phyloP scores from a whole-genome alignment of 2,797 vertebrate genomes.

The Neosilurus mollespiculum region DNA sequence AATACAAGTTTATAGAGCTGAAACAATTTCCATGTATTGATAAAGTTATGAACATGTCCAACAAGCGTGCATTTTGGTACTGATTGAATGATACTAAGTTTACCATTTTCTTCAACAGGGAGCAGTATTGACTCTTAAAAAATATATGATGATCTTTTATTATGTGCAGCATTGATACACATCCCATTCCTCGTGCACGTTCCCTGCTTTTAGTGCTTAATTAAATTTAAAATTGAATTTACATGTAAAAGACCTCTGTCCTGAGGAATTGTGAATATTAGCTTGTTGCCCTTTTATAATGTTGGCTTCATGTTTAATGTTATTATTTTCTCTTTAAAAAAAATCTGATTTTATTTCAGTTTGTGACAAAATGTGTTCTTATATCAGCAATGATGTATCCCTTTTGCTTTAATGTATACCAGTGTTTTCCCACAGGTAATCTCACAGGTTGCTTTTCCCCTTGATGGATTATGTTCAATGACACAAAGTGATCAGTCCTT shows the following conservation, averaged over 20 bases:
- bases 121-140: slow-evolving; percentile 10
- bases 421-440: background rate
- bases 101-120: slow-evolving; percentile 14
- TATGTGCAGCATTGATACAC: background rate
- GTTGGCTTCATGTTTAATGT: slow-evolving; percentile 14
- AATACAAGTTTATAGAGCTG: background rate
- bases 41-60: background rate
- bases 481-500: background rate
- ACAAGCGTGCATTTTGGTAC: slow-evolving; percentile 17
- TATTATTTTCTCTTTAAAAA: background rate
- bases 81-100: background rate
- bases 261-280: slow-evolving; percentile 32
- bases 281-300: slow-evolving; percentile 21
- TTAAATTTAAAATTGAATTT: background rate
- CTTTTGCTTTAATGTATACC: background rate
- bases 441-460: background rate
- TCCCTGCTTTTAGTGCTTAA: background rate
- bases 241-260: slow-evolving; percentile 3
- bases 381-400: slow-evolving; percentile 2
- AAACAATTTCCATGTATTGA: background rate
- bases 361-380: slow-evolving; percentile 2
- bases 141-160: background rate
- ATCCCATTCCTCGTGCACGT: background rate
- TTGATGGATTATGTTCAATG: background rate
- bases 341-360: background rate